Conservation (phyloP, 2,113 vertebrate genomes). For the Passer montanus region DNA sequence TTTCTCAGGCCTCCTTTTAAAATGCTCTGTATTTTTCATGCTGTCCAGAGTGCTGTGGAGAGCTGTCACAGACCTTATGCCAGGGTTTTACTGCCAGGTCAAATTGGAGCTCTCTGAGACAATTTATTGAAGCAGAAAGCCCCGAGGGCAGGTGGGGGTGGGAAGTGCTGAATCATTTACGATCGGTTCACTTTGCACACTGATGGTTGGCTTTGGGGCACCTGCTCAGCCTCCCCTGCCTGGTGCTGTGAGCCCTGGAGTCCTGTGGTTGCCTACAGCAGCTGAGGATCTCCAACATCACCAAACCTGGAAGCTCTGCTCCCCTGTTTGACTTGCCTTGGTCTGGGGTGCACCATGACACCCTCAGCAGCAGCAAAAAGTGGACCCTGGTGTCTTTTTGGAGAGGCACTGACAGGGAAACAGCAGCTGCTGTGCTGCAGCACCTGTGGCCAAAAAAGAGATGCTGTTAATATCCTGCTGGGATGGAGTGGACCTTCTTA, state of each 20-base stretch:
- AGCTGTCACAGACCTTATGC: background rate
- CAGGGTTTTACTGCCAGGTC: background rate
- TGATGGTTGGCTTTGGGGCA: background rate
- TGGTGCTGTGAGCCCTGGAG: background rate
- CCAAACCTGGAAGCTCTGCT: background rate
- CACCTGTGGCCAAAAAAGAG: accelerated
- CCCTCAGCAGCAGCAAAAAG: background rate
- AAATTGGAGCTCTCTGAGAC: background rate
- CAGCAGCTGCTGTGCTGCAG: background rate
- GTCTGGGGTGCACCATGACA: background rate
- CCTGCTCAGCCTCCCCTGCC: background rate
- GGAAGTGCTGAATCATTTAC: slow-evolving; percentile 27
- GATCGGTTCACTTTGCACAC: background rate
- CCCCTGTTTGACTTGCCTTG: background rate
- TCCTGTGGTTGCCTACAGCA: accelerated
- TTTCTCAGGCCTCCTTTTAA: background rate
- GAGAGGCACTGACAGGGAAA: background rate
- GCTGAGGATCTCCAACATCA: background rate
- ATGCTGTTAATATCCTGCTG: background rate
- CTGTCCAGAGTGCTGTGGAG: background rate
- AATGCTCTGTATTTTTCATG: background rate
- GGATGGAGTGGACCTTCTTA: background rate
- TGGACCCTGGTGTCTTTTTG: background rate
- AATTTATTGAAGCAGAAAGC: slow-evolving; percentile 28
- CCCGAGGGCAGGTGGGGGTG: background rate